Conservation (phyloP, 2,888 invertebrate species). For the Himalopsyche kuldschensis region DNA sequence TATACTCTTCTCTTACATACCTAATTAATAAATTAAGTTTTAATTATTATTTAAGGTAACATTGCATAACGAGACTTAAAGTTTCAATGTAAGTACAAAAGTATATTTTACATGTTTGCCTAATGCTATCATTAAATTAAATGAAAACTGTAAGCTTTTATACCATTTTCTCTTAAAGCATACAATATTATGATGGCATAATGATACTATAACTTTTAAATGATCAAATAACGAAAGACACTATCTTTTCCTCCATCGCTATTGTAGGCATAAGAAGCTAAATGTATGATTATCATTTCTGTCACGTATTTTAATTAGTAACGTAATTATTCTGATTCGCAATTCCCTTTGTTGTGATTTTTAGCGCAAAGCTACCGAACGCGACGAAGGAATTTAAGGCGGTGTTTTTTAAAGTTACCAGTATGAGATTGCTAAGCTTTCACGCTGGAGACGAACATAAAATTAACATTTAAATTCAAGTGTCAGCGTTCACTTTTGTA, state of each 20-base stretch:
- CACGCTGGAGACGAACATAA: background rate
- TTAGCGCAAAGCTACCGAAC: background rate
- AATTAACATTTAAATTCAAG: background rate
- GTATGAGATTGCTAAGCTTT: background rate
- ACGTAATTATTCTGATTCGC: background rate
- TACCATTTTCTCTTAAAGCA: background rate
- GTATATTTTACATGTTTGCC: no score
- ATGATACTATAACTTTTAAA: background rate
- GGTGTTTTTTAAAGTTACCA: background rate
- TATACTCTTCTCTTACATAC: no score
- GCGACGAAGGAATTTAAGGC: background rate
- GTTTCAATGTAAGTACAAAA: no score
- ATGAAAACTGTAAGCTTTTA: background rate
- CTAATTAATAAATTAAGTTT: no score
- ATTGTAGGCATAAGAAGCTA: background rate
- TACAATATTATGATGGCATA: background rate
- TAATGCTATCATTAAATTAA: background rate
- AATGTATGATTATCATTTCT: background rate
- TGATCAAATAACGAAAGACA: background rate
- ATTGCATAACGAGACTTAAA: no score
- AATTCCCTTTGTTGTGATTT: background rate
- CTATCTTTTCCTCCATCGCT: background rate
- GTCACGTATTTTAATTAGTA: background rate
- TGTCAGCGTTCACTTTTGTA: background rate
- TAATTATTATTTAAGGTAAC: no score